Base-by-base conservation (phyloP, 2,113 vertebrate genomes). In the Xenotilapia flavipinnis region DNA sequence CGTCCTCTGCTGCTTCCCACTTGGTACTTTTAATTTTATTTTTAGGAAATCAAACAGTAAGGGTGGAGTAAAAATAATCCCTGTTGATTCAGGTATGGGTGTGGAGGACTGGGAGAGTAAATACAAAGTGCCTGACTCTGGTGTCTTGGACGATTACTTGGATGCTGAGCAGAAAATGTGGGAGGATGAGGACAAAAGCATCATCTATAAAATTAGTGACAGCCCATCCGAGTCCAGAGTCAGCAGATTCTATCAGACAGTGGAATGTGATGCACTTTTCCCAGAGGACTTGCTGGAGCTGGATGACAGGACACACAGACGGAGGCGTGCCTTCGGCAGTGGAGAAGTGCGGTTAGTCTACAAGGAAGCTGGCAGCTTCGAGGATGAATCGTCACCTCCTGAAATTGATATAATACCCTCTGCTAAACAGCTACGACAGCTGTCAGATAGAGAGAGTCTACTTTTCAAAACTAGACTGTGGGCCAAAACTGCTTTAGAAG, bases 381-480 rank as follows among this genome's bases (percentile, higher is more conserved):
- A 96, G 79, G 94, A 96, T 55, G 95, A 96, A 91, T 89, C 58
- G 0, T 96, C 95, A 6, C 92, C 94, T 77, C 95, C 95, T 42
- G 96, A 96, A 89, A 96, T 96, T 45, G 94, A 95, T 84, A 95
- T 96, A 28, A 96, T 96, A 56, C 96, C 96, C 13, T 95, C 96
- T 9, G 81, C 95, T 60, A 92, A 87, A 68, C 84, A 92, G 58
- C 88, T 90, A 28, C 87, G 70, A 9, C 90, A 91, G 80, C 93
- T 90, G 28, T 73, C 86, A 33, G 89, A 90, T 81, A 95, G 95
- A 91, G 97, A 97, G 62, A 95, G 96, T 58, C 96, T 98, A 13
- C 91, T 98, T 87, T 97, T 98, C 90, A 98, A 97, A 90, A 98
- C 96, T n/a, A 96, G 96, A 87, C 96, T 94, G 58, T 94, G 97